Percentiles rank a stretch among this genome's conserved stretches.
Evolutionary conservation across 2,797 vertebrate species (phyloP).

Genomic region (Botia kubotai): DNA sequence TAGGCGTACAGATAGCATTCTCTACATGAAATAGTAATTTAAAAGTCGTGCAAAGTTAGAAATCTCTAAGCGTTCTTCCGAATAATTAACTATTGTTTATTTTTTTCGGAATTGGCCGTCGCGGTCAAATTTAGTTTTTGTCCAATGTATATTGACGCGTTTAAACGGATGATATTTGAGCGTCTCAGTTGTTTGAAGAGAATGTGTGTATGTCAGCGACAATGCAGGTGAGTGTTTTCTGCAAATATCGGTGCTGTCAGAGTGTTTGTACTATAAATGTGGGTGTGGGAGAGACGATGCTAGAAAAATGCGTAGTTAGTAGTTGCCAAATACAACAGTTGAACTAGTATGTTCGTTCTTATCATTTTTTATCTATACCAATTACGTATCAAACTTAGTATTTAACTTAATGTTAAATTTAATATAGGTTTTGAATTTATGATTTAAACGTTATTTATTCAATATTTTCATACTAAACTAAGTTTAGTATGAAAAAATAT

Average conservation of each 20-base stretch:
- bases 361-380: too few species aligned
- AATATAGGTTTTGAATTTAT: too few species aligned
- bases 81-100: constrained; percentile 39
- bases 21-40: constrained; percentile 26
- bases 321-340: background rate
- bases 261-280: constrained; percentile 65
- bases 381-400: too few species aligned
- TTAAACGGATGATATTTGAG: constrained; percentile 83
- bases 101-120: constrained; percentile 51
- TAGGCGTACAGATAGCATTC: constrained; percentile 58
- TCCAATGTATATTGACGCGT: constrained; percentile 86
- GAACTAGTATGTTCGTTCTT: background rate
- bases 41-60: constrained; percentile 36
- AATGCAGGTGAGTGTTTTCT: constrained; percentile 81
- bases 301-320: background rate
- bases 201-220: constrained; percentile 85
- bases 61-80: constrained; percentile 8
- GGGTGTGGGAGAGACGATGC: constrained; percentile 29
- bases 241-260: constrained; percentile 63
- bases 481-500: too few species aligned
- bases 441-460: too few species aligned
- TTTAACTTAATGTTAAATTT: too few species aligned
- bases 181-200: constrained; percentile 84
- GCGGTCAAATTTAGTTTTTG: constrained; percentile 51
- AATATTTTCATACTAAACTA: too few species aligned